phyloP scores from a whole-genome alignment of 2,797 vertebrate species.

The Miopithecus talapoin region DNA sequence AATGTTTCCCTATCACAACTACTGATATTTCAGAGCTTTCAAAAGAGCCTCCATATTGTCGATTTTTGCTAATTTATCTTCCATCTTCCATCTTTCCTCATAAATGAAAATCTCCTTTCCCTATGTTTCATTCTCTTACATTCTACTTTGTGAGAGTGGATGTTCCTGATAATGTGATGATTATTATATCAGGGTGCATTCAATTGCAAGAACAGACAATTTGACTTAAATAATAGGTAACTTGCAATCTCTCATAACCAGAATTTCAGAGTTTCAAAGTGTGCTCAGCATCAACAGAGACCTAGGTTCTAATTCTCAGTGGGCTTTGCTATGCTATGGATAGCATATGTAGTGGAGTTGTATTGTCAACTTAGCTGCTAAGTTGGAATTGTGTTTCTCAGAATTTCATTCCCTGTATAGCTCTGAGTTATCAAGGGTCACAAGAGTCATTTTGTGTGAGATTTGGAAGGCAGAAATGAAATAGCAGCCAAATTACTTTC shows the following conservation, averaged over 20 bases:
- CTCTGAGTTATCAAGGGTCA: not conserved
- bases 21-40: not conserved
- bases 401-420: not conserved
- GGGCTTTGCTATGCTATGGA: not conserved
- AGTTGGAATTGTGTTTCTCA: not conserved
- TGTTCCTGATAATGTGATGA: not conserved
- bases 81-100: not conserved
- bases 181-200: not conserved
- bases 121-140: not conserved
- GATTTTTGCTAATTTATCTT: not conserved
- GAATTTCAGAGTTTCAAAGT: not conserved
- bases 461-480: not conserved
- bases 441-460: not conserved
- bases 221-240: not conserved
- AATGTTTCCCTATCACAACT: not conserved
- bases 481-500: slow-evolving; percentile 34
- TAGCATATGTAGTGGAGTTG: not conserved
- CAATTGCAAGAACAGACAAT: not conserved
- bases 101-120: not conserved
- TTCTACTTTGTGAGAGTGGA: not conserved
- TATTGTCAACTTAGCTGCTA: not conserved
- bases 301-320: not conserved
- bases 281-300: not conserved
- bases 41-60: not conserved
- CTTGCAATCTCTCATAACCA: not conserved